phyloP scores from a whole-genome alignment of 2,888 invertebrate species.

The Sinelater perroti region DNA sequence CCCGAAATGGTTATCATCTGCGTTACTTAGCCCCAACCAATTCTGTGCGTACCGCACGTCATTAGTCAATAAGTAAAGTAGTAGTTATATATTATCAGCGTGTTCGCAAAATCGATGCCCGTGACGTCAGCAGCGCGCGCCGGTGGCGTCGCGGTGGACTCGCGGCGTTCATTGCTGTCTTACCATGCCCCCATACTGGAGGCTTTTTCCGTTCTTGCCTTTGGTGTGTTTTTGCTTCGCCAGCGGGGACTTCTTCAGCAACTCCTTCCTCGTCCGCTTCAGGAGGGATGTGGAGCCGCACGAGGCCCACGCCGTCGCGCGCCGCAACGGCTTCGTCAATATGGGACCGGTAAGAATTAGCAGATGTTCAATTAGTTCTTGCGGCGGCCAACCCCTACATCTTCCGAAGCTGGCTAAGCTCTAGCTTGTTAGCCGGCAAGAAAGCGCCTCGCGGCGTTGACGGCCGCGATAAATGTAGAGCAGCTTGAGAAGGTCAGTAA shows the following conservation, averaged over 20 bases:
- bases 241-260: conserved; percentile 85
- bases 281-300: conserved; percentile 78
- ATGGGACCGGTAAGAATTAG: conserved; percentile 86
- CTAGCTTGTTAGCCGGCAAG: no score
- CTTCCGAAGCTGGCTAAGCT: no score
- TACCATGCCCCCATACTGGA: conserved; percentile 58
- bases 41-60: conserved; percentile 19
- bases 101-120: conserved; percentile 47
- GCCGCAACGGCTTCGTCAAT: conserved; percentile 91
- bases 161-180: conserved; percentile 41
- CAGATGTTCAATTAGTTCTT: conserved; percentile 19
- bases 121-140: conserved; percentile 48
- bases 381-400: no score
- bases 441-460: no score
- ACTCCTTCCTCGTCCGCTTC: conserved; percentile 93
- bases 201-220: conserved; percentile 50
- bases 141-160: conserved; percentile 38
- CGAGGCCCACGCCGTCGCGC: conserved; percentile 83
- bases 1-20: no score
- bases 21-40: conserved; percentile 12
- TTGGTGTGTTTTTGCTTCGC: conserved; percentile 46
- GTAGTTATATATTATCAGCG: conserved; percentile 20
- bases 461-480: no score
- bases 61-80: conserved; percentile 27
- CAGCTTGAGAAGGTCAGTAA: no score